Evolutionary conservation across 2,888 invertebrate genomes (phyloP).

Genomic region (Diarsia brunnea): DNA sequence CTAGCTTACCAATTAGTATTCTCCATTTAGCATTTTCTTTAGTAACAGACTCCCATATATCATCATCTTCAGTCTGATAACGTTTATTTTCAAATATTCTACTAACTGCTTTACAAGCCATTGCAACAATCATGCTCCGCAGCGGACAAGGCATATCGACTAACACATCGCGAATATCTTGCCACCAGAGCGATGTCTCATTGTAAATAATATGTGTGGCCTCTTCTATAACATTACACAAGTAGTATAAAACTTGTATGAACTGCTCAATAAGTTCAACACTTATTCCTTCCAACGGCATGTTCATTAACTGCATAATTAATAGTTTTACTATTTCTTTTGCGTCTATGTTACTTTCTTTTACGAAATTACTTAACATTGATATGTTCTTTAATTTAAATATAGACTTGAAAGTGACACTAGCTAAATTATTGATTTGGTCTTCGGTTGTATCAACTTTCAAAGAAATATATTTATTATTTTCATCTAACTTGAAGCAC

Average conservation of each 20-base stretch:
- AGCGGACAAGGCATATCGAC: constrained; percentile 94
- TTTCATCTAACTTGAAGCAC: constrained; percentile 88
- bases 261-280: constrained; percentile 93
- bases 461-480: constrained; percentile 74
- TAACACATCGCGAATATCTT: constrained; percentile 93
- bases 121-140: constrained; percentile 95
- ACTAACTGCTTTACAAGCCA: constrained; percentile 95
- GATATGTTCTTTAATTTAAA: constrained; percentile 81
- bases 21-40: constrained; percentile 97
- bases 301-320: constrained; percentile 93
- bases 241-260: constrained; percentile 91
- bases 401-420: constrained; percentile 85
- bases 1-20: constrained; percentile 96
- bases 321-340: constrained; percentile 93
- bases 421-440: constrained; percentile 79
- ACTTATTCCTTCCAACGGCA: constrained; percentile 88
- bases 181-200: constrained; percentile 96
- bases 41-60: constrained; percentile 95
- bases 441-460: constrained; percentile 78
- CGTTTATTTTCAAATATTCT: constrained; percentile 84
- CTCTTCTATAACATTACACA: constrained; percentile 92
- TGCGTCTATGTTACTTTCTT: constrained; percentile 83
- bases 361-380: constrained; percentile 75
- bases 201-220: constrained; percentile 92
- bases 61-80: constrained; percentile 90